Conservation (phyloP, 1,140 invertebrate species). For the Acromyrmex echinatior region DNA sequence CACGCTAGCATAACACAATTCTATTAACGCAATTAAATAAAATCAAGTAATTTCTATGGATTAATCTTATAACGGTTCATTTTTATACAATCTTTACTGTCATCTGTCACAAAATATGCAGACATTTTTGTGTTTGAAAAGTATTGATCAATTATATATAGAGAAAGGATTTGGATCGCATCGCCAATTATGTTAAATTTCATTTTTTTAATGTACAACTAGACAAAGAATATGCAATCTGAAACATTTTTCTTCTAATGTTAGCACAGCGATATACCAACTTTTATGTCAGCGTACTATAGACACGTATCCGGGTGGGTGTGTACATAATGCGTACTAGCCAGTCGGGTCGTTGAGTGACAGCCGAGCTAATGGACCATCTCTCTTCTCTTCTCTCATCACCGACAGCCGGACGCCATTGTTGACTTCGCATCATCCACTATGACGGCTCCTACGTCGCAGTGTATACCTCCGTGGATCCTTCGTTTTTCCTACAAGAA, state of each 20-base stretch:
- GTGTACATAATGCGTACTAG: conserved; percentile 73
- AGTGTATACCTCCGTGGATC: conserved; percentile 20
- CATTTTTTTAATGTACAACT: neutral
- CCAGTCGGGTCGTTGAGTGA: conserved; percentile 73
- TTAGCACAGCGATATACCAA: conserved; percentile 30
- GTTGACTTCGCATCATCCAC: conserved; percentile 78
- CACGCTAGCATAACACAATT: conserved; percentile 20
- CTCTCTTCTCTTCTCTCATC: conserved; percentile 71
- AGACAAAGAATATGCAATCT: neutral
- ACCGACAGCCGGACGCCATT: conserved; percentile 70
- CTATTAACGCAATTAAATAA: conserved; percentile 27
- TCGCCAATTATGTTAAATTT: neutral
- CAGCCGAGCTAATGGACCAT: conserved; percentile 78
- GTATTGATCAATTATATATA: neutral
- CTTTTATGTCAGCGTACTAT: conserved; percentile 42
- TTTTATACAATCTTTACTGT: neutral
- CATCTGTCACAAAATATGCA: neutral
- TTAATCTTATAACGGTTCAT: conserved; percentile 13
- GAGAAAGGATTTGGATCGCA: neutral
- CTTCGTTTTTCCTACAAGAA: conserved; percentile 55
- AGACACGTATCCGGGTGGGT: conserved; percentile 44
- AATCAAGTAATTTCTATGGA: conserved; percentile 22
- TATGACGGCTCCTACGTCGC: conserved; percentile 65
- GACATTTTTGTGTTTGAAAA: neutral
- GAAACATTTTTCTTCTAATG: conserved; percentile 33